Conservation (phyloP, 2,797 vertebrate genomes). For the Dicrostonyx torquatus region DNA sequence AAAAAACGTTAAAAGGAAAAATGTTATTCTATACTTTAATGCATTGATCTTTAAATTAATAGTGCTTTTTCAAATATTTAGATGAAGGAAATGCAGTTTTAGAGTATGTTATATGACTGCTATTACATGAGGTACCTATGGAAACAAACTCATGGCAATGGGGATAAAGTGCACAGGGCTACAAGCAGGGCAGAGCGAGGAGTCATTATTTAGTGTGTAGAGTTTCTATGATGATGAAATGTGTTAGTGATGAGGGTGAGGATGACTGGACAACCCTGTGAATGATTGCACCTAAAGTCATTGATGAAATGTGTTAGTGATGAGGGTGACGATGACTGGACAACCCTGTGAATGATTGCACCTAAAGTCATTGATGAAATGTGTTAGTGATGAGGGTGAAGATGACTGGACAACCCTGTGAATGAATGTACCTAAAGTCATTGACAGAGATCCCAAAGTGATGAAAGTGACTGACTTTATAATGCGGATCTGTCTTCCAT, state of each 20-base stretch:
- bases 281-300: background rate
- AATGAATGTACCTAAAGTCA: background rate
- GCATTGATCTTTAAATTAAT: constrained; percentile 25
- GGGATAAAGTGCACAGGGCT: background rate
- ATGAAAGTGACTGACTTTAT: background rate
- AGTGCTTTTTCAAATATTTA: constrained; percentile 3
- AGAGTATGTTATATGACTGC: background rate
- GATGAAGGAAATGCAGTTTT: background rate
- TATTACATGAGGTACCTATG: background rate
- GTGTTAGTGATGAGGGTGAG: background rate
- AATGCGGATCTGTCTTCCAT: background rate
- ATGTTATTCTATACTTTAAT: background rate
- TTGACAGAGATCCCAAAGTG: background rate
- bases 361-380: background rate
- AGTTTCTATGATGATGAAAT: background rate
- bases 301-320: background rate
- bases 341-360: background rate
- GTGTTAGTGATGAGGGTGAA: background rate
- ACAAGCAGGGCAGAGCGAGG: too few species aligned
- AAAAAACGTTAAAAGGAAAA: too few species aligned
- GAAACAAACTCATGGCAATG: background rate
- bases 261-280: background rate
- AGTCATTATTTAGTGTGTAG: background rate
- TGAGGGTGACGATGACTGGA: background rate
- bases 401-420: background rate